These are phyloP conservation scores for Leptocoma aspasia DNA, from an alignment of 2,113 vertebrate species.

Conservation along the genomic window DNA sequence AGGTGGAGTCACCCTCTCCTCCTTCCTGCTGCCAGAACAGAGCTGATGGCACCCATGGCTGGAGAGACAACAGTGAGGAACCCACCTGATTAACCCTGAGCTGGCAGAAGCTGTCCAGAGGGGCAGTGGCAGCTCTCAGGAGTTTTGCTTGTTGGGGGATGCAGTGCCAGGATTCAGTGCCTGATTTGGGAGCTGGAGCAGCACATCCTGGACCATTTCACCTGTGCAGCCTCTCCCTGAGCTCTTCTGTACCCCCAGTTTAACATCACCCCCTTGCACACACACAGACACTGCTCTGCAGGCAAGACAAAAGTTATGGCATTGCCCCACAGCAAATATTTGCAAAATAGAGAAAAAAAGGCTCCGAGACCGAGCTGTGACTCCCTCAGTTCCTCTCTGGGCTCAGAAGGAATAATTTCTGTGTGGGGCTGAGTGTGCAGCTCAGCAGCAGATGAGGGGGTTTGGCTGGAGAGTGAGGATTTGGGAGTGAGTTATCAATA, in stretches of 20 bases:
- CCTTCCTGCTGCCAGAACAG: not conserved
- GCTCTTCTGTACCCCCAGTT: not conserved
- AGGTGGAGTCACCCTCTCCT: not conserved
- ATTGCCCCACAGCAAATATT: slow-evolving; percentile 40
- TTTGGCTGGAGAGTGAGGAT: not conserved
- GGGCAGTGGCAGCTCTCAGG: not conserved
- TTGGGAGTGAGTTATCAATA: not conserved
- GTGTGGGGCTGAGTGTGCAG: not conserved
- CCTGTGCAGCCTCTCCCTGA: not conserved
- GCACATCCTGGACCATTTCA: not conserved
- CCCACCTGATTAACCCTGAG: not conserved
- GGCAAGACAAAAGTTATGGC: not conserved
- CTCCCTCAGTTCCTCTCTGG: not conserved
- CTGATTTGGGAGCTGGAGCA: not conserved
- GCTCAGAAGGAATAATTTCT: not conserved
- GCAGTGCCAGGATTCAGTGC: not conserved
- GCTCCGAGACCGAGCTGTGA: not conserved
- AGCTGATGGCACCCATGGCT: not conserved
- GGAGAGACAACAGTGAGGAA: not conserved
- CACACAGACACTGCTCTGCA: not conserved
- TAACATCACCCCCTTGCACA: not conserved
- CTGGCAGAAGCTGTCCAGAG: not conserved
- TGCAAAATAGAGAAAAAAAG: not conserved
- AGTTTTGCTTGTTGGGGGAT: fast-evolving
- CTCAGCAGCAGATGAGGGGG: not conserved